Percentiles rank a stretch among this genome's conserved stretches.
phyloP scores from a whole-genome alignment of 2,113 vertebrate genomes.

The Periophthalmus modestus region DNA sequence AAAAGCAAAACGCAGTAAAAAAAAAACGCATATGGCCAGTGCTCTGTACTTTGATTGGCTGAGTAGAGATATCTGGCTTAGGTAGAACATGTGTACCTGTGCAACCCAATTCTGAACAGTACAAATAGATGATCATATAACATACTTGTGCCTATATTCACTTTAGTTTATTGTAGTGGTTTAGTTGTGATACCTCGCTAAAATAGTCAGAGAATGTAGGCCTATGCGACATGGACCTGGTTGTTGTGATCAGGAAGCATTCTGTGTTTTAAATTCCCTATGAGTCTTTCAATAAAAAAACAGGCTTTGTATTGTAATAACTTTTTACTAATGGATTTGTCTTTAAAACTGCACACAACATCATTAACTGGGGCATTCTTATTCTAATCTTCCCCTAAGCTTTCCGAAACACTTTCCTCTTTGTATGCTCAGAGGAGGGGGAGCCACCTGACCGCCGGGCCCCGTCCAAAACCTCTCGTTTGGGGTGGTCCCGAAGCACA shows the following conservation, averaged over 20 bases:
- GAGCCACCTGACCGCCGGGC: conserved; percentile 49
- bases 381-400: conserved; percentile 48
- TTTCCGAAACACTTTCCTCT: conserved; percentile 48
- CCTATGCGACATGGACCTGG: not conserved
- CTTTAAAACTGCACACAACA: conserved; percentile 47
- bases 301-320: conserved; percentile 46
- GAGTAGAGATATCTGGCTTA: not conserved
- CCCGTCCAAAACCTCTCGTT: conserved; percentile 35
- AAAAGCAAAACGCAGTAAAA: not conserved
- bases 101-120: no score
- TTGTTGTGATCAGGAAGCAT: conserved; percentile 13
- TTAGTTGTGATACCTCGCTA: no score
- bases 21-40: no score
- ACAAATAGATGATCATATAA: no score
- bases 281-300: conserved; percentile 28
- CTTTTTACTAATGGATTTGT: conserved; percentile 56
- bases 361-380: conserved; percentile 57
- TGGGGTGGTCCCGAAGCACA: conserved; percentile 53
- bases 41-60: no score
- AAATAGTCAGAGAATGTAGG: no score
- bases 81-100: no score
- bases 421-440: conserved; percentile 17
- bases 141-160: not conserved
- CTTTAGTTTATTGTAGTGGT: not conserved
- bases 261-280: conserved; percentile 45